Percentiles rank a stretch among this genome's conserved stretches.
phyloP scores from a whole-genome alignment of 2,888 invertebrate genomes.

The Plagodis dolabraria region DNA sequence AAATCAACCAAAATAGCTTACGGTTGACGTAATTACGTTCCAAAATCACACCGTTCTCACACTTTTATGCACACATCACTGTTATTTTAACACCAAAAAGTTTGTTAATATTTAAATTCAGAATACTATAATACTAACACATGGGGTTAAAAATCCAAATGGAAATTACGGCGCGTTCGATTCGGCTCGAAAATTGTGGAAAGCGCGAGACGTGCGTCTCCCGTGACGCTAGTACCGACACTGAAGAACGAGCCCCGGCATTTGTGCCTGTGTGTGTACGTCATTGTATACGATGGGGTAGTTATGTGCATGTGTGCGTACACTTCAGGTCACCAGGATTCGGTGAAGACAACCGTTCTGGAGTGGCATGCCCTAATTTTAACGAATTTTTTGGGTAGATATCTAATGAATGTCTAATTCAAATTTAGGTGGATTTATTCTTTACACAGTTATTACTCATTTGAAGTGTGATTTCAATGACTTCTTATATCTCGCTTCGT shows the following conservation, averaged over 20 bases:
- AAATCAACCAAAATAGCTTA: slow-evolving; percentile 36
- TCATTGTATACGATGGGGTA: slow-evolving; percentile 46
- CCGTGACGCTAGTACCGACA: slow-evolving; percentile 50
- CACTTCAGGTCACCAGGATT: slow-evolving; percentile 78
- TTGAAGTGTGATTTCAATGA: not conserved
- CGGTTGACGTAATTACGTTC: slow-evolving; percentile 37
- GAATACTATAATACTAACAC: slow-evolving; percentile 10
- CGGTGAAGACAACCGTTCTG: slow-evolving; percentile 65
- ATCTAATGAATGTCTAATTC: slow-evolving; percentile 24
- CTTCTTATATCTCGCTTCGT: not conserved
- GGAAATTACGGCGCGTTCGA: slow-evolving; percentile 32
- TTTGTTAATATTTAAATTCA: not conserved
- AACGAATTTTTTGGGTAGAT: slow-evolving; percentile 20
- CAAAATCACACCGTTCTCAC: slow-evolving; percentile 31
- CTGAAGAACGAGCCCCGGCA: slow-evolving; percentile 56
- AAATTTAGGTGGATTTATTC: not conserved
- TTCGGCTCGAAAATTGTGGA: slow-evolving; percentile 1
- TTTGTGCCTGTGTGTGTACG: slow-evolving; percentile 38
- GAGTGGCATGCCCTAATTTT: slow-evolving; percentile 67
- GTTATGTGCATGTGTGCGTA: slow-evolving; percentile 53
- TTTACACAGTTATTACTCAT: too few relatives aligned
- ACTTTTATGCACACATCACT: slow-evolving; percentile 25
- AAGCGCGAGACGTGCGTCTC: slow-evolving; percentile 40
- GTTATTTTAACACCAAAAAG: slow-evolving; percentile 9
- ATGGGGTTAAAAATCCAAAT: slow-evolving; percentile 12